Evolutionary conservation across 1,140 invertebrate species (phyloP).

Genomic region (Temnothorax nylanderi): DNA sequence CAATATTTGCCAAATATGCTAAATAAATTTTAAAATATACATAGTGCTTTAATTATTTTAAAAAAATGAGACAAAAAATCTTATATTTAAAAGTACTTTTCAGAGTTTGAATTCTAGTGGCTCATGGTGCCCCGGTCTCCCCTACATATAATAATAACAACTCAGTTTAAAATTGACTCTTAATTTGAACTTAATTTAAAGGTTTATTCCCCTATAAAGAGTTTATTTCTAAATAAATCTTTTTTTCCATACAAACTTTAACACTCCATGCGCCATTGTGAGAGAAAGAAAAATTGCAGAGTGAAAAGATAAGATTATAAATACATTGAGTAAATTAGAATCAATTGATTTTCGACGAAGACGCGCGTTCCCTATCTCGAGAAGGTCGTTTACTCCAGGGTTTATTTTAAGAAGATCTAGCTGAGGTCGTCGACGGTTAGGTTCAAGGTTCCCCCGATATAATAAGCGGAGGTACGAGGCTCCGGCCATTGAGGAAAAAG

Average conservation of each 20-base stretch:
- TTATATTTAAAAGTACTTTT: too few relatives aligned
- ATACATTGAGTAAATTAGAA: neutral
- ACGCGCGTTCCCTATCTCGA: neutral
- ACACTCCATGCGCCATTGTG: neutral
- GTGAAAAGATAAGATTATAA: neutral
- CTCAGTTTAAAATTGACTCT: neutral
- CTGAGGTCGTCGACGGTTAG: slow-evolving; percentile 35
- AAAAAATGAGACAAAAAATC: too few relatives aligned
- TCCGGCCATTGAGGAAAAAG: slow-evolving; percentile 53
- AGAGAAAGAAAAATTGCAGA: neutral
- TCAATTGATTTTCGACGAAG: neutral
- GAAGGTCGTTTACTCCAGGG: slow-evolving; percentile 6
- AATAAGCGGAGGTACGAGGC: slow-evolving; percentile 57
- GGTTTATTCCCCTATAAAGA: too few relatives aligned
- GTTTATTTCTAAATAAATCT: neutral
- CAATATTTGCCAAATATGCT: too few relatives aligned
- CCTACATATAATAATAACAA: too few relatives aligned
- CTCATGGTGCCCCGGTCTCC: too few relatives aligned
- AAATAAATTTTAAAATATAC: too few relatives aligned
- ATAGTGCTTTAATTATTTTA: too few relatives aligned
- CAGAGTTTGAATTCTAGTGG: too few relatives aligned
- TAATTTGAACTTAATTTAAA: neutral
- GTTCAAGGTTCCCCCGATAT: slow-evolving; percentile 62
- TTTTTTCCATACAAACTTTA: neutral
- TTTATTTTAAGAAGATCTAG: slow-evolving; percentile 35